Evolutionary conservation across 2,113 vertebrate species (phyloP).

Genomic region (Misgurnus mizolepis): DNA sequence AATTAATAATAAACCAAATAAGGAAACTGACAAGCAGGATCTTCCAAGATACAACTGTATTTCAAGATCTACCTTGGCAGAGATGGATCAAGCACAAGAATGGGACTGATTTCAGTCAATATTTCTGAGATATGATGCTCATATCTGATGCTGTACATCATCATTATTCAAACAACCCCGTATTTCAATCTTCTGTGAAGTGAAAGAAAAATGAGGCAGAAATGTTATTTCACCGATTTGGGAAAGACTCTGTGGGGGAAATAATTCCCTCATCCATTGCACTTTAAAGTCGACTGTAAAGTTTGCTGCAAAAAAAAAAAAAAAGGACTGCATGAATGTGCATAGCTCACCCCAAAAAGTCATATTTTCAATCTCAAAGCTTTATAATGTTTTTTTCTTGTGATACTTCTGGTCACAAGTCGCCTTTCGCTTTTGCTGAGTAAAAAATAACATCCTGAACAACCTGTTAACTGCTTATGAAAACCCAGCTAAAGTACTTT

Average conservation of each 20-base stretch:
- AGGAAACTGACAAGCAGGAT: slow-evolving; percentile 14
- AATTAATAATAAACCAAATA: background rate
- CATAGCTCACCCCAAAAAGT: background rate
- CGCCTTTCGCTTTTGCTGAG: too few species aligned
- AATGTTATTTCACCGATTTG: slow-evolving; percentile 38
- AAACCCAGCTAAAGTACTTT: too few species aligned
- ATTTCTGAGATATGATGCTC: slow-evolving; percentile 49
- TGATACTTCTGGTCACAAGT: too few species aligned
- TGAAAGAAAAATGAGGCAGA: slow-evolving; percentile 34
- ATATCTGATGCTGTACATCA: slow-evolving; percentile 30
- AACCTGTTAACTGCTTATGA: too few species aligned
- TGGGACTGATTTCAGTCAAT: slow-evolving; percentile 47
- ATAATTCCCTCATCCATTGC: background rate
- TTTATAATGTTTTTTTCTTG: too few species aligned
- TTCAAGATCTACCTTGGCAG: slow-evolving; percentile 3
- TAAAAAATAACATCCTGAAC: too few species aligned
- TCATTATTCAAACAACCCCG: slow-evolving; percentile 38
- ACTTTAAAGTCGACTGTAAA: slow-evolving; percentile 36
- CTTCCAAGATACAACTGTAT: slow-evolving; percentile 17
- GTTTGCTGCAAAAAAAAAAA: background rate
- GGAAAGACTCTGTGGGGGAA: slow-evolving; percentile 30
- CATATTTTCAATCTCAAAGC: too few species aligned
- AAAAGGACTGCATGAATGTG: background rate
- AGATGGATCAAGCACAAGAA: slow-evolving; percentile 45
- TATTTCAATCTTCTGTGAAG: slow-evolving; percentile 47